Percentiles rank a stretch among this genome's conserved stretches.
Conservation (phyloP, 2,113 vertebrate genomes). For the Xenus cinereus region DNA sequence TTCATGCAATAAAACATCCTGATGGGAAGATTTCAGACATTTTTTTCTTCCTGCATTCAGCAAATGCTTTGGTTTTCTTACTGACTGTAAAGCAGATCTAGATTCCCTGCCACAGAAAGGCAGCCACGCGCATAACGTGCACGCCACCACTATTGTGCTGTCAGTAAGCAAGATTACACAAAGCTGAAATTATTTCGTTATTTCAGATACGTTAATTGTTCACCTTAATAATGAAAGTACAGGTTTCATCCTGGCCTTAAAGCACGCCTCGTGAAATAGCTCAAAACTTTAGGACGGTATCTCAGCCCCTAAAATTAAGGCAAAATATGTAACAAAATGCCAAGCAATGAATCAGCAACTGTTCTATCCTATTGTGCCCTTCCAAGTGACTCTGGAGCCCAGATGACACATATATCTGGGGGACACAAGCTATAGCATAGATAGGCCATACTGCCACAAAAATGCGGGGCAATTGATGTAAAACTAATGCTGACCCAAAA, state of each 20-base stretch:
- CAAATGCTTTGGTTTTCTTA: neutral
- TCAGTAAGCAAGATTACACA: neutral
- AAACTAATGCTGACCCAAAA: neutral
- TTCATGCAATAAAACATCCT: neutral
- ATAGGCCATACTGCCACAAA: conserved; percentile 13
- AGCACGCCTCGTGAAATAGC: neutral
- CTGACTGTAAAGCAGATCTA: neutral
- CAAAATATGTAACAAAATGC: neutral
- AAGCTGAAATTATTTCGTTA: neutral
- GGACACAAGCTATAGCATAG: neutral
- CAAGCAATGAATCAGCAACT: neutral
- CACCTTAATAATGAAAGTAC: neutral
- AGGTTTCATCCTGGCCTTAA: neutral
- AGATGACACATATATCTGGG: conserved; percentile 7
- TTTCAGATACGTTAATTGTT: conserved; percentile 23
- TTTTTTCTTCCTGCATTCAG: neutral
- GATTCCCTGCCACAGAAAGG: conserved; percentile 16
- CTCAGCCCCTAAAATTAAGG: neutral
- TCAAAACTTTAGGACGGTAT: neutral
- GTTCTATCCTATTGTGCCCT: neutral
- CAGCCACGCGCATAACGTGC: neutral
- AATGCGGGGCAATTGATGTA: neutral
- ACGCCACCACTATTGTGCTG: neutral
- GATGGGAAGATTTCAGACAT: neutral
- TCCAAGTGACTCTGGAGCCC: neutral